Conservation (phyloP, 2,888 invertebrate genomes). For the Parascotia fuliginaria region DNA sequence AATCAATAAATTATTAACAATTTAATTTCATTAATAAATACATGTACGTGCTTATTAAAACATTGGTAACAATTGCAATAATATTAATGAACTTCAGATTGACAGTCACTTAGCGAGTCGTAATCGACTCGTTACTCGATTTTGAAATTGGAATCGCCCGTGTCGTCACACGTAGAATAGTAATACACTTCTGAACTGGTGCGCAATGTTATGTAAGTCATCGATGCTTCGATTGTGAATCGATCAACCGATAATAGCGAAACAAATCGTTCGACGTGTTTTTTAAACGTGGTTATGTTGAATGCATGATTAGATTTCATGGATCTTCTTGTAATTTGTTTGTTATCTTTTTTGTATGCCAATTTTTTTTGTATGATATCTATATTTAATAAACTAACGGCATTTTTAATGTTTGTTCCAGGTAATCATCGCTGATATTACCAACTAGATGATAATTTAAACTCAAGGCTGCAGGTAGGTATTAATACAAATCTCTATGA, state of each 20-base stretch:
- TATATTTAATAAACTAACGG: neutral
- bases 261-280: constrained; percentile 53
- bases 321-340: neutral
- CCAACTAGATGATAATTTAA: neutral
- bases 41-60: constrained; percentile 18
- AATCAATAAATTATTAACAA: neutral
- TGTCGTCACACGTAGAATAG: no score
- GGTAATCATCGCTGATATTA: constrained; percentile 33
- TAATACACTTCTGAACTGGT: constrained; percentile 46
- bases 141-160: constrained; percentile 54
- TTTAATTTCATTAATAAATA: constrained; percentile 2
- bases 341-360: no score
- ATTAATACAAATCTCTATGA: neutral
- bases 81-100: constrained; percentile 28
- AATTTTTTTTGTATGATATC: no score
- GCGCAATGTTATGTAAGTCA: constrained; percentile 57
- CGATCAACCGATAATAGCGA: constrained; percentile 45
- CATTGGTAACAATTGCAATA: constrained; percentile 18
- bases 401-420: constrained; percentile 25
- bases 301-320: neutral
- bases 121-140: constrained; percentile 51
- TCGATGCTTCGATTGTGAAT: constrained; percentile 34
- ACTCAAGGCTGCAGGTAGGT: neutral
- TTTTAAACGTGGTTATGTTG: constrained; percentile 34
- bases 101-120: constrained; percentile 36